A percentile compares a stretch with the other conserved stretches of the same genome.
Conservation (phyloP, 1,140 invertebrate genomes). For the Camponotus floridanus region DNA sequence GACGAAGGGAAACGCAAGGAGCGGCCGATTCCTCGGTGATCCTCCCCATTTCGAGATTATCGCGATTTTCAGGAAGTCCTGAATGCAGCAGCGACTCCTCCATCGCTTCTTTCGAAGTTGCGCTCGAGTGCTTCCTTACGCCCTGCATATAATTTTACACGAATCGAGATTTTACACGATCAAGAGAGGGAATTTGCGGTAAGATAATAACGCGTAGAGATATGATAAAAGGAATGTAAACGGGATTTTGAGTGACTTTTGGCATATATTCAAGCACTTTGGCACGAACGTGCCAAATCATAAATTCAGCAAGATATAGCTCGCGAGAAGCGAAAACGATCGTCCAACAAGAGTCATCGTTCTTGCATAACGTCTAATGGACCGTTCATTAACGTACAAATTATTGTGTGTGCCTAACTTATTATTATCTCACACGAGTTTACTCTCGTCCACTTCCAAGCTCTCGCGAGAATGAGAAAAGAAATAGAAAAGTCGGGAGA, state of each 20-base stretch:
- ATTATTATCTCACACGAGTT: slow-evolving; percentile 34
- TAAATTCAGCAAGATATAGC: not conserved
- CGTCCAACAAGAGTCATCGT: not conserved
- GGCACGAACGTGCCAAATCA: not conserved
- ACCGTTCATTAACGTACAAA: not conserved
- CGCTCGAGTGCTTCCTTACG: not conserved
- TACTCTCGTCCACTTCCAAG: not conserved
- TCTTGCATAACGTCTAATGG: slow-evolving; percentile 5
- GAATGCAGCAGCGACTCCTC: not conserved
- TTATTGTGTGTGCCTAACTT: not conserved
- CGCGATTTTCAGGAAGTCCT: not conserved
- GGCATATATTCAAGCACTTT: slow-evolving; percentile 34
- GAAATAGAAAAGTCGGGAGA: not conserved
- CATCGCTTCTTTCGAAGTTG: not conserved
- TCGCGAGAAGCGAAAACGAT: slow-evolving; percentile 1
- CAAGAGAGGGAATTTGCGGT: not conserved
- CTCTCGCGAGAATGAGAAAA: not conserved
- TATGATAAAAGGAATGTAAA: slow-evolving; percentile 2
- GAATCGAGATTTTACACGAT: slow-evolving; percentile 13
- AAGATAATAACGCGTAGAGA: not conserved
- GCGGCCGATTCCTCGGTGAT: not conserved
- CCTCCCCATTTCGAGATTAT: slow-evolving; percentile 25
- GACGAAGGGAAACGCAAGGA: not conserved
- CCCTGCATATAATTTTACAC: slow-evolving; percentile 14
- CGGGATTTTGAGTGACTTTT: not conserved